Evolutionary conservation across 1,140 invertebrate species (phyloP).

Genomic region (Mizuhopecten yessoensis): DNA sequence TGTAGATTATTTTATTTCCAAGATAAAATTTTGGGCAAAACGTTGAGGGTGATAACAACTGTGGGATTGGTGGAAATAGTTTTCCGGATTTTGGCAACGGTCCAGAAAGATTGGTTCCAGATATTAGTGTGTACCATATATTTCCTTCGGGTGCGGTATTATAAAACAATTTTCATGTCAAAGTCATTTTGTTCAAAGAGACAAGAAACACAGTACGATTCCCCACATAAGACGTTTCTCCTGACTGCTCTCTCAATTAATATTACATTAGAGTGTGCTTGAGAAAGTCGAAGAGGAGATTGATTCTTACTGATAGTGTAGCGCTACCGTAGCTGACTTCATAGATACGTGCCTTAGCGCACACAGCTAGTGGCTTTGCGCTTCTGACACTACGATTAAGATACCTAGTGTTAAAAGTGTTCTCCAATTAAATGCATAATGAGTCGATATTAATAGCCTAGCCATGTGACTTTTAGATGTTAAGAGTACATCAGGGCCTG

Average conservation of each 20-base stretch:
- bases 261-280: neutral
- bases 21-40: neutral
- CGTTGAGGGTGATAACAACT: neutral
- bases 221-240: neutral
- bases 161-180: conserved; percentile 15
- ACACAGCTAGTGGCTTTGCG: neutral
- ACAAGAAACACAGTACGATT: neutral
- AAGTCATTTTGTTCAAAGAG: conserved; percentile 25
- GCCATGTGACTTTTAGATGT: no score
- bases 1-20: neutral
- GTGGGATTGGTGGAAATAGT: neutral
- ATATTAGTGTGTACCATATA: neutral
- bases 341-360: neutral
- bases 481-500: no score
- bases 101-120: neutral
- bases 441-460: no score
- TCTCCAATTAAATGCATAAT: no score
- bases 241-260: neutral
- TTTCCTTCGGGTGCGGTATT: neutral
- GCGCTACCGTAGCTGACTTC: neutral
- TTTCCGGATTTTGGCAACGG: neutral
- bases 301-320: neutral
- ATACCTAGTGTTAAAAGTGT: no score
- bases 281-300: neutral
- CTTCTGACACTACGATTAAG: no score